phyloP scores from a whole-genome alignment of 1,140 invertebrate species.

The Camponotus pennsylvanicus region DNA sequence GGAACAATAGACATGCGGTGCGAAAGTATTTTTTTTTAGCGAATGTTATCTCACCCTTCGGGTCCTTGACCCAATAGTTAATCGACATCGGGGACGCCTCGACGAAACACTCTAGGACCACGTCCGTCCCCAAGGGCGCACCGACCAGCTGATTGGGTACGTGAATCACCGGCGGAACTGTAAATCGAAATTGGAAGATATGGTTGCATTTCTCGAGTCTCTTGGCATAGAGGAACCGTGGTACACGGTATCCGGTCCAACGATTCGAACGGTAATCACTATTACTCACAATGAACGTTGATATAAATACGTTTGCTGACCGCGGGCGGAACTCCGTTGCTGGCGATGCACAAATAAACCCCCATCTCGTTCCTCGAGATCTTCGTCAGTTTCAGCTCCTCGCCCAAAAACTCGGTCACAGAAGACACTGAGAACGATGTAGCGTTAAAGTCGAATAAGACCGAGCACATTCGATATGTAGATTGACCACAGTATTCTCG shows the following conservation, averaged over 20 bases:
- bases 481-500: background rate
- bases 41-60: conserved; percentile 88
- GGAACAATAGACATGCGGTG: background rate
- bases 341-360: conserved; percentile 95
- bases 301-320: conserved; percentile 94
- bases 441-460: conserved; percentile 6
- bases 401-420: conserved; percentile 87
- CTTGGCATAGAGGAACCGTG: background rate
- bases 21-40: background rate
- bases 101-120: conserved; percentile 95
- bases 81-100: conserved; percentile 96
- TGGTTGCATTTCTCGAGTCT: conserved; percentile 34
- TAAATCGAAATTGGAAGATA: conserved; percentile 76
- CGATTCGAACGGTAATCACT: conserved; percentile 47
- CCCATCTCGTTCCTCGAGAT: conserved; percentile 95
- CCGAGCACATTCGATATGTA: background rate
- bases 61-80: conserved; percentile 94
- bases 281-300: conserved; percentile 94
- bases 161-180: conserved; percentile 95
- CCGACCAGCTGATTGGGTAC: conserved; percentile 96
- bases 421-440: conserved; percentile 46
- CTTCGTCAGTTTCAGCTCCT: conserved; percentile 92
- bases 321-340: conserved; percentile 92
- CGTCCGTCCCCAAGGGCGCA: conserved; percentile 94
- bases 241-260: conserved; percentile 25